Evolutionary conservation across 2,888 invertebrate species (phyloP), one percentile per base, ranked within the genome.

Genomic region (Hirtodrosophila alboralis): DNA sequence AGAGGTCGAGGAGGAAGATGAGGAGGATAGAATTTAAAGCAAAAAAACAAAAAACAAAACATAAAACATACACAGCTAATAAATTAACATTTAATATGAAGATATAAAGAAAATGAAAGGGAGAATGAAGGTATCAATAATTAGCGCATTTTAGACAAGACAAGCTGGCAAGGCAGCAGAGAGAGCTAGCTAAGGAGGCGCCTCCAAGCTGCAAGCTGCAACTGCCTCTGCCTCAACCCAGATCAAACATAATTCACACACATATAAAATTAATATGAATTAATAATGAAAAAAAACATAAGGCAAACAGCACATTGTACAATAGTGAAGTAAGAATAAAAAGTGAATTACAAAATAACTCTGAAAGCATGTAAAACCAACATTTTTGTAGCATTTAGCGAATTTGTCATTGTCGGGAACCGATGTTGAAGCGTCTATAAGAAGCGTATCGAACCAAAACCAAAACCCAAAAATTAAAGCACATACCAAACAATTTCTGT

Each of bases 1-100:
- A 90, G 96, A 96, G 91, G 86, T 94, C 73, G 95, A 95, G 88
- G 96, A 96, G 89, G 96, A 96, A 86, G 96, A 96, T 89, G 89
- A 90, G 47, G 93, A 93, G 88, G 93, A 93, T 87, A 88, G 88
- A 79, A 89, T 88, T 86, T 83, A 84, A 73, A 71, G 36, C 49
- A 70, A n/a, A n/a, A n/a, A n/a, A n/a, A n/a, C n/a, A n/a, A n/a
- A n/a, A n/a, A n/a, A n/a, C n/a, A n/a, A n/a, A n/a, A n/a, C n/a
- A n/a, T n/a, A n/a, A n/a, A 27, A 51, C 51, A 59, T 37, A 63
- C 41, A 66, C 63, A 61, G 18, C 18, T 38, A n/a, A 69, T 51
- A 52, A 47, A 56, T 69, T 58, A 64, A 64, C 43, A 58, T 47
- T 64, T 44, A 44, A 75, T 60, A 56, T 33, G 23, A n/a, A n/a